Evolutionary conservation across 2,113 vertebrate species (phyloP).

Genomic region (Prolemur simus): DNA sequence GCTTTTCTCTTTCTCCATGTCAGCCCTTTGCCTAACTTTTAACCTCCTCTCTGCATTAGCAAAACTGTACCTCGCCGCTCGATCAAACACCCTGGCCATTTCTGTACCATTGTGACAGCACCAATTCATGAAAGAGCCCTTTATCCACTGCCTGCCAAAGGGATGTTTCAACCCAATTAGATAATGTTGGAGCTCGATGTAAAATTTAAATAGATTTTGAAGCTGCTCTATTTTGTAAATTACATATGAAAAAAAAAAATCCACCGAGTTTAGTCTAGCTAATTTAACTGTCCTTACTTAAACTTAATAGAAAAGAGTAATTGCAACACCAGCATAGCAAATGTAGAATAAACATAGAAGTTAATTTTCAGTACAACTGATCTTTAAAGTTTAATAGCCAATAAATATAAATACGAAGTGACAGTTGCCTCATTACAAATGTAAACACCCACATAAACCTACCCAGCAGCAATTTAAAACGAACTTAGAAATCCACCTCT

Average conservation of each 20-base stretch:
- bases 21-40: neutral
- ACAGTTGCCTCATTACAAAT: slow-evolving; percentile 4
- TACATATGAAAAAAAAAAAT: neutral
- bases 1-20: neutral
- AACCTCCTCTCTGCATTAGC: neutral
- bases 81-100: neutral
- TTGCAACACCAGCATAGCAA: neutral
- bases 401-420: neutral
- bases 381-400: slow-evolving; percentile 57
- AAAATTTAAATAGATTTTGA: slow-evolving; percentile 1
- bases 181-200: neutral
- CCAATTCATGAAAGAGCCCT: neutral
- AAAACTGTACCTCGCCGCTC: neutral
- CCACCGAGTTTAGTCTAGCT: slow-evolving; percentile 15
- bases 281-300: neutral
- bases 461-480: neutral
- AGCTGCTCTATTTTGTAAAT: neutral
- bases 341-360: neutral
- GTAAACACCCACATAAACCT: neutral
- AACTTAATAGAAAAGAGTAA: neutral
- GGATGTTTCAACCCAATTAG: neutral
- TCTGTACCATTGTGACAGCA: neutral
- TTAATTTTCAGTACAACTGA: neutral
- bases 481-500: neutral
- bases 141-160: neutral